These are phyloP conservation scores for Zeus faber DNA, from an alignment of 2,113 vertebrate genomes.

Conservation along the genomic window DNA sequence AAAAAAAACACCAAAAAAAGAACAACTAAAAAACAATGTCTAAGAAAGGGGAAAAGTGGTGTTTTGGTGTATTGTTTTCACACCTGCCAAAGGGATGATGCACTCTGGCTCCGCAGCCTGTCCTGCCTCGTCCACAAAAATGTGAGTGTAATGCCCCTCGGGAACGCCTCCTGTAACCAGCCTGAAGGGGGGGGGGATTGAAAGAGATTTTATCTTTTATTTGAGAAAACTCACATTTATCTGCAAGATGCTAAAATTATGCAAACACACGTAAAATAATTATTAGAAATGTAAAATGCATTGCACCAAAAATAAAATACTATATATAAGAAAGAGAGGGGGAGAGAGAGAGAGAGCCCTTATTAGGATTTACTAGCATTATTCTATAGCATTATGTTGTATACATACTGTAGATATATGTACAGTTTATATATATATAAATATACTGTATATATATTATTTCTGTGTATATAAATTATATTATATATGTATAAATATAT, in stretches of 20 bases:
- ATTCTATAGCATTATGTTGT: too few relatives aligned
- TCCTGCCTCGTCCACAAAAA: conserved; percentile 92
- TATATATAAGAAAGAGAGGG: too few relatives aligned
- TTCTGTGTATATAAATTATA: background rate
- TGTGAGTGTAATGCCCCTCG: conserved; percentile 81
- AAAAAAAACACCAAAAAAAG: background rate
- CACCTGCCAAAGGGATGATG: conserved; percentile 85
- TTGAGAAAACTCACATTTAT: too few relatives aligned
- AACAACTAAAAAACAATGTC: background rate
- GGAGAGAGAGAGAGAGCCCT: background rate
- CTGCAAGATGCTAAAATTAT: too few relatives aligned
- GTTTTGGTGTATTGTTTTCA: too few relatives aligned
- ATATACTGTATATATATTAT: background rate
- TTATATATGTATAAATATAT: background rate
- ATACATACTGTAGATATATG: background rate
- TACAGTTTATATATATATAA: background rate
- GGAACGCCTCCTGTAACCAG: conserved; percentile 81
- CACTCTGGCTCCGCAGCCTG: conserved; percentile 85
- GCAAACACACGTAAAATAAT: too few relatives aligned
- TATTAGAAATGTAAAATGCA: too few relatives aligned
- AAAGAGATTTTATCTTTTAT: too few relatives aligned
- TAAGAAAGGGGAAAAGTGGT: too few relatives aligned
- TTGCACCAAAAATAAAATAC: too few relatives aligned
- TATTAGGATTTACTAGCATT: background rate
- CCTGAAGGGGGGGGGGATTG: conserved; percentile 68